Evolutionary conservation across 2,113 vertebrate genomes (phyloP), one percentile per base, ranked within the genome.

Genomic region (Vireo altiloquus): DNA sequence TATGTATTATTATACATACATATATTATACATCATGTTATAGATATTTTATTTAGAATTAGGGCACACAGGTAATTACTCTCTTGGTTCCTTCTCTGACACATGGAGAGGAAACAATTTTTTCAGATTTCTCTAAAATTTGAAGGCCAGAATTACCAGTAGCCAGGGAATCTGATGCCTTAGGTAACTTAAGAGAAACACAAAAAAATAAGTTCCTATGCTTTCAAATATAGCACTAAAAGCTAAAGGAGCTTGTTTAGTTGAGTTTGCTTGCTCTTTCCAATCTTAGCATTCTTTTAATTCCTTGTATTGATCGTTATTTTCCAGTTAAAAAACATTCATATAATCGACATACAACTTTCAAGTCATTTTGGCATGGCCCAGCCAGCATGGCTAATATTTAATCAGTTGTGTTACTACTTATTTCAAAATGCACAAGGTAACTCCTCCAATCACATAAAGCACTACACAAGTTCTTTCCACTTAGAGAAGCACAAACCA

Each of bases 371-470:
- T 89, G 92, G 83, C 85, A 94, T 78, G 63, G 90, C 39, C 57
- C 39, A 92, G 77, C 25, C 74, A 85, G 65, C 42, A 65, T 16
- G 74, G 78, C 35, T 31, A 80, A 71, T 53, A 81, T 87, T 97
- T 94, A 93, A 95, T 95, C 92, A 97, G 80, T 69, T 60, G 33
- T 59, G 66, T 70, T 90, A 92, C 71, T 94, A 71, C 49, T 91
- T 93, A 96, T 92, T 97, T 97, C 89, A 95, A 95, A 97, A 79
- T 44, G 40, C 31, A 53, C 0, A 0, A 96, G 92, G 79, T 93
- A 92, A 96, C 85, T 92, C 76, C 70, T 82, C 84, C 27, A 47
- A 93, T 82, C 90, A 69, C 77, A 95, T 72, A 97, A 95, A 97
- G 90, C 71, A 88, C 64, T 72, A 80, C 56, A 96, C n/a, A 95